Evolutionary conservation across 2,797 vertebrate species (phyloP), one percentile per base, ranked within the genome.

Genomic region (Ispidina picta): DNA sequence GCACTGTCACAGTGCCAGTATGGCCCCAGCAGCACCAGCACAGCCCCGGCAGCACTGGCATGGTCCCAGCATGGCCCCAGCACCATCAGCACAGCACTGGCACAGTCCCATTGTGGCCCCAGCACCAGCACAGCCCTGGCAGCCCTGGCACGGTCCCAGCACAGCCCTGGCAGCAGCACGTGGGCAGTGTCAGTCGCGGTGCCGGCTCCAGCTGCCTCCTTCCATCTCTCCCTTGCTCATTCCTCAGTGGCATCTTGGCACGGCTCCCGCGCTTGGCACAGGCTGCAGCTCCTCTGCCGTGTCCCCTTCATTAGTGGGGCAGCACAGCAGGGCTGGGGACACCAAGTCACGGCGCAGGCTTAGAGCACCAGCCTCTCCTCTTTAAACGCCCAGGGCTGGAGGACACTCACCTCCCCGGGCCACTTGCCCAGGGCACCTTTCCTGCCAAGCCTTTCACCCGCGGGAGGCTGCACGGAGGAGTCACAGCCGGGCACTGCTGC

Each of bases 191-290:
- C 74, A 14, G 9, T 4, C 43, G 29, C 5, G 0, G 81, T 3
- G 0, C 65, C 1, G 0, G 70, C 68, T 60, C 84, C 92, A 90
- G 90, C 77, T 96, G 95, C 92, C 65, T 83, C 92, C 51, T 90
- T 93, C 95, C 94, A 83, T 91, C 95, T 92, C 68, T 69, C 43
- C 60, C 80, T 88, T 16, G 5, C 68, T 89, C 86, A 81, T 93
- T 95, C 91, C 85, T 91, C 78, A 63, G 83, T 1, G 0, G 12
- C 7, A 2, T 44, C 77, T 28, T 92, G 92, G 92, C 89, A 33
- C 22, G 0, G 0, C 25, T 90, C 91, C 92, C 39, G 0, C 84
- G 62, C 82, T 43, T 83, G 94, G 91, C 85, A 80, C 21, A 5
- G 4, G 54, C 65, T 7, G 3, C 79, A 8, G 55, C 41, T 74